Evolutionary conservation across 1,140 invertebrate genomes (phyloP).

Genomic region (Archegozetes longisetosus): DNA sequence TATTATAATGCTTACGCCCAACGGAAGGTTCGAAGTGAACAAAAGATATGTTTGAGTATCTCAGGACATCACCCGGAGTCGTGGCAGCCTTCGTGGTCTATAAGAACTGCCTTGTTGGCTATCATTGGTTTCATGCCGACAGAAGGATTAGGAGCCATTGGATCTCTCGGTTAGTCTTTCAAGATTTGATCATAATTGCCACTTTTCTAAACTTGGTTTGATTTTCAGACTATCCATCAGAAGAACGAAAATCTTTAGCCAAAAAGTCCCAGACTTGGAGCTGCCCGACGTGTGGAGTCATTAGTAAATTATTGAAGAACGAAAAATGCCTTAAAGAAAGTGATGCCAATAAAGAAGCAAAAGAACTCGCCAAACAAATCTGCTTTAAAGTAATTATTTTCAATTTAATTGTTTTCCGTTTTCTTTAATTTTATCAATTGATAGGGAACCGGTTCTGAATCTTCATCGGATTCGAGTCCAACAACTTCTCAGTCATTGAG

Average conservation of each 20-base stretch:
- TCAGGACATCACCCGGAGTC: constrained; percentile 94
- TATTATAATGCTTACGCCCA: constrained; percentile 86
- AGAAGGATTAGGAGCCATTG: constrained; percentile 67
- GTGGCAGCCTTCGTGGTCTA: constrained; percentile 91
- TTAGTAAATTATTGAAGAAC: constrained; percentile 14
- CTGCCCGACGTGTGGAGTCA: constrained; percentile 39
- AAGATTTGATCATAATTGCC: neutral
- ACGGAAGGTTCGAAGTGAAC: constrained; percentile 82
- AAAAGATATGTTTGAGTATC: constrained; percentile 90
- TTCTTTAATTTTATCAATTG: neutral
- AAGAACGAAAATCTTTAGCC: constrained; percentile 64
- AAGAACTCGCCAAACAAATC: constrained; percentile 16
- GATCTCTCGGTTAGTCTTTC: constrained; percentile 42
- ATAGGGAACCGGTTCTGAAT: neutral
- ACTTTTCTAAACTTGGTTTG: neutral
- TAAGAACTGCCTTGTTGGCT: constrained; percentile 77
- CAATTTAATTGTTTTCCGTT: neutral
- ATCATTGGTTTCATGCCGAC: constrained; percentile 90
- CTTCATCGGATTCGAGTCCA: neutral
- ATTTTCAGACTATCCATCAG: constrained; percentile 50
- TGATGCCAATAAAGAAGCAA: constrained; percentile 14
- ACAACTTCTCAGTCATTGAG: too few species aligned
- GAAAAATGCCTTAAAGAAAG: neutral
- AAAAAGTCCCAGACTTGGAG: constrained; percentile 45
- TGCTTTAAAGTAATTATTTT: constrained; percentile 8